Conservation (phyloP, 2,888 invertebrate genomes). For the Tinea semifulvella region DNA sequence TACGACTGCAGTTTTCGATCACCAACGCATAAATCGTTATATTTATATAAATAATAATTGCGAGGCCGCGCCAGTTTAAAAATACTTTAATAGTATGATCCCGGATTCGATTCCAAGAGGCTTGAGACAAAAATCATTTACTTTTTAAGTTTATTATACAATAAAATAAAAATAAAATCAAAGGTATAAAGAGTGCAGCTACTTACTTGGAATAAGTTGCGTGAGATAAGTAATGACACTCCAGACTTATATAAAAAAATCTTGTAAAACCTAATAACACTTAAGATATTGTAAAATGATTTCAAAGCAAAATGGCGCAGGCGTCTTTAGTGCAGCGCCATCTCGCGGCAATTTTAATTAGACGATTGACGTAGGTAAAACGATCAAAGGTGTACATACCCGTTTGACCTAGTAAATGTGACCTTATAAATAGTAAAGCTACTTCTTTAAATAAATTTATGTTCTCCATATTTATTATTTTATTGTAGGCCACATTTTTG, state of each 20-base stretch:
- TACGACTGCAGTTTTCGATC: slow-evolving; percentile 6
- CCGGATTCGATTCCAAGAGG: background rate
- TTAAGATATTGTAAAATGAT: slow-evolving; percentile 5
- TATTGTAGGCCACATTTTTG: too few relatives aligned
- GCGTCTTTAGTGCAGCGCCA: background rate
- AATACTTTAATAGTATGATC: background rate
- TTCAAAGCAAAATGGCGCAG: background rate
- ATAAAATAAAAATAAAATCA: too few relatives aligned
- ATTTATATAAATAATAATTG: slow-evolving; percentile 7
- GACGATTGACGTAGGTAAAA: slow-evolving; percentile 42
- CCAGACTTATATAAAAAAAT: too few relatives aligned
- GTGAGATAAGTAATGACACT: too few relatives aligned
- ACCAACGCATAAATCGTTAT: background rate
- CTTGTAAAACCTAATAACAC: slow-evolving; percentile 5
- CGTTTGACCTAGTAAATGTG: background rate
- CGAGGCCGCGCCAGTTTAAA: background rate
- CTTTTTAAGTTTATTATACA: too few relatives aligned
- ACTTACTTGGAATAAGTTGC: too few relatives aligned
- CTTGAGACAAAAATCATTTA: background rate
- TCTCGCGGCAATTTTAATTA: slow-evolving; percentile 53
- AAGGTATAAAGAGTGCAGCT: too few relatives aligned
- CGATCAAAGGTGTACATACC: background rate
- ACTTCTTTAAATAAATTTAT: too few relatives aligned
- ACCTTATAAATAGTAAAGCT: too few relatives aligned
- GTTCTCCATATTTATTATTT: too few relatives aligned